Percentiles rank a stretch among this genome's conserved stretches.
Conservation (phyloP, 2,888 invertebrate genomes). For the Trissoscelio sp. region DNA sequence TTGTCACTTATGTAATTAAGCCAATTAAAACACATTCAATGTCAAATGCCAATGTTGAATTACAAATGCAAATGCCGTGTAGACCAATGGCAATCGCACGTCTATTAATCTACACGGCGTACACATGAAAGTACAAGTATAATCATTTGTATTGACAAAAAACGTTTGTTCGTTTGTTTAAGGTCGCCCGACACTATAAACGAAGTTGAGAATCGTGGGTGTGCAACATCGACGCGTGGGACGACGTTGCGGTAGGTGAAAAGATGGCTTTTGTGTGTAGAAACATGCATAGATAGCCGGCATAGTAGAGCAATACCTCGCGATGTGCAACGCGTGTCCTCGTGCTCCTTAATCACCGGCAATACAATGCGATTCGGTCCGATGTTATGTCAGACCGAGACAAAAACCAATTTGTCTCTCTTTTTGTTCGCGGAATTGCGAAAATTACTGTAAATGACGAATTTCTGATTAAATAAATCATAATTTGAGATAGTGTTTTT, state of each 20-base stretch:
- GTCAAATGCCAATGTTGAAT: constrained; percentile 27
- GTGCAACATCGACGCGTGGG: constrained; percentile 68
- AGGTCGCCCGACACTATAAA: constrained; percentile 67
- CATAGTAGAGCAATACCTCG: constrained; percentile 53
- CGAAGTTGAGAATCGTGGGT: constrained; percentile 68
- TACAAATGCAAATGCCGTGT: constrained; percentile 10
- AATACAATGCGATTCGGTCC: constrained; percentile 62
- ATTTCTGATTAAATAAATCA: no score
- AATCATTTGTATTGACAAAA: constrained; percentile 53
- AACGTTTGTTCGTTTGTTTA: constrained; percentile 65
- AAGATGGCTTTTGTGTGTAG: constrained; percentile 55
- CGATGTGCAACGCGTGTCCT: constrained; percentile 69
- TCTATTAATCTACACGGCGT: background rate
- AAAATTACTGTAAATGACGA: no score
- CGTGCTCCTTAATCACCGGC: constrained; percentile 71
- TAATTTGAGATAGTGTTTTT: no score
- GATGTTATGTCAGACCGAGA: constrained; percentile 62
- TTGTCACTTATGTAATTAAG: constrained; percentile 41
- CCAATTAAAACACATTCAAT: constrained; percentile 42
- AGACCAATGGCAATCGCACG: background rate
- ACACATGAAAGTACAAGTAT: constrained; percentile 11
- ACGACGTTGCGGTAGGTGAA: constrained; percentile 71
- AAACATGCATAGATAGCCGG: constrained; percentile 58
- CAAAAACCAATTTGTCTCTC: constrained; percentile 52
- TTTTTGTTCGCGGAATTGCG: no score